A percentile compares a stretch with the other conserved stretches of the same genome.
These are phyloP conservation scores for Artibeus jamaicensis DNA, from an alignment of 2,797 vertebrate genomes.

Conservation along the genomic window DNA sequence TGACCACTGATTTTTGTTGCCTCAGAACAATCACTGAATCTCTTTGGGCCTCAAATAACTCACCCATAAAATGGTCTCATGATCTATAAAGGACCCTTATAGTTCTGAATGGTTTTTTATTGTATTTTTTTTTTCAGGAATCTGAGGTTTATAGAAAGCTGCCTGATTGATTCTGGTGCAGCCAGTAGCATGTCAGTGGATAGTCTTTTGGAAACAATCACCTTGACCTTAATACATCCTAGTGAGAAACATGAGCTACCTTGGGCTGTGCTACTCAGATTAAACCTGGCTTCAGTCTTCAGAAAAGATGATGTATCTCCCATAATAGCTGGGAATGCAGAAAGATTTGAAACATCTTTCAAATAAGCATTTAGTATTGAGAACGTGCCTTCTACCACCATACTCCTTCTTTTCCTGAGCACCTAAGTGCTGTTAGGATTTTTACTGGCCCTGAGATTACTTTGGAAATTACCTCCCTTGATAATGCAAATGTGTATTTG, in stretches of 20 bases:
- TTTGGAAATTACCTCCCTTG: neutral
- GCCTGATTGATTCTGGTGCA: neutral
- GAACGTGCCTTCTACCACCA: neutral
- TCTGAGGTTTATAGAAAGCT: neutral
- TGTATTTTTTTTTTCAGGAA: neutral
- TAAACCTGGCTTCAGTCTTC: neutral
- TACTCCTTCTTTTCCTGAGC: neutral
- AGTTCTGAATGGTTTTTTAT: neutral
- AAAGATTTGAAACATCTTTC: neutral
- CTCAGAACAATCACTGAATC: neutral
- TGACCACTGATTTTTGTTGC: slow-evolving; percentile 33
- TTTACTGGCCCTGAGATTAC: neutral
- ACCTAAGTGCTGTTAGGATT: neutral
- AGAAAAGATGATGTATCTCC: neutral
- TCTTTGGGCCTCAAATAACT: slow-evolving; percentile 14
- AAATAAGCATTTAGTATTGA: neutral
- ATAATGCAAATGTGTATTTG: neutral
- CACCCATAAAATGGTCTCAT: slow-evolving; percentile 34
- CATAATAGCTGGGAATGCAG: neutral
- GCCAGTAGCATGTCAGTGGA: neutral
- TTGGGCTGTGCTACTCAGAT: neutral
- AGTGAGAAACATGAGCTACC: neutral
- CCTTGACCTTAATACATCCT: neutral
- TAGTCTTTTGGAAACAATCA: neutral
- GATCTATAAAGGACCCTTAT: neutral